Conservation (phyloP, 1,140 invertebrate species). For the Zaprionus ornatus region DNA sequence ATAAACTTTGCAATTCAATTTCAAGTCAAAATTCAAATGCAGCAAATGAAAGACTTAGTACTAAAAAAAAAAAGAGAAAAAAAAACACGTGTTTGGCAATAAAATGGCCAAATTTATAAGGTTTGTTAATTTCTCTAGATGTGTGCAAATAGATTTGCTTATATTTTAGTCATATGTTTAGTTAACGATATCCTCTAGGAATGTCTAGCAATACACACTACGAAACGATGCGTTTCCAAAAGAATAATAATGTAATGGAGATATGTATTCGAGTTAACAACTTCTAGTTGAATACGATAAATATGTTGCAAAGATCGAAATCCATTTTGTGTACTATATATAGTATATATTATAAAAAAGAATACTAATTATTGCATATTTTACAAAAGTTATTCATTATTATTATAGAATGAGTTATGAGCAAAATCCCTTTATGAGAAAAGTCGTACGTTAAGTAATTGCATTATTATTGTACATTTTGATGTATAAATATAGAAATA, state of each 20-base stretch:
- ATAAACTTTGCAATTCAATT: slow-evolving; percentile 46
- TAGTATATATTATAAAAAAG: background rate
- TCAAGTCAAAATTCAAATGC: slow-evolving; percentile 63
- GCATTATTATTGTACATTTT: slow-evolving; percentile 73
- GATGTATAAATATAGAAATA: slow-evolving; percentile 70
- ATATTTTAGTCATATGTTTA: slow-evolving; percentile 75
- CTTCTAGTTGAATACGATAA: slow-evolving; percentile 9
- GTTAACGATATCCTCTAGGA: slow-evolving; percentile 49
- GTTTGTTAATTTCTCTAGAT: slow-evolving; percentile 47
- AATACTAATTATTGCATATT: slow-evolving; percentile 34
- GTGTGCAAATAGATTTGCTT: slow-evolving; percentile 60
- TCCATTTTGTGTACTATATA: slow-evolving; percentile 32
- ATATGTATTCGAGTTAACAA: slow-evolving; percentile 16
- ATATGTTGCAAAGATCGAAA: slow-evolving; percentile 29
- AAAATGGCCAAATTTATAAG: slow-evolving; percentile 5
- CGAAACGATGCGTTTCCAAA: slow-evolving; percentile 51
- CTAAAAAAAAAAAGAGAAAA: slow-evolving; percentile 37
- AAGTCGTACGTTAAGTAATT: slow-evolving; percentile 50
- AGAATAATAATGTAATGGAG: slow-evolving; percentile 17
- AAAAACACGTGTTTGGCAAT: background rate
- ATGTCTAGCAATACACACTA: slow-evolving; percentile 58
- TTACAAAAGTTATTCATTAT: slow-evolving; percentile 49
- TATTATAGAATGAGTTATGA: slow-evolving; percentile 56
- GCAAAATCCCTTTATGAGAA: slow-evolving; percentile 44
- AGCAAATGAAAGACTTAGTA: slow-evolving; percentile 72